Percentiles rank a stretch among this genome's conserved stretches.
These are phyloP conservation scores for Sinotaia quadrata DNA, from an alignment of 2,888 invertebrate genomes.

Conservation along the genomic window DNA sequence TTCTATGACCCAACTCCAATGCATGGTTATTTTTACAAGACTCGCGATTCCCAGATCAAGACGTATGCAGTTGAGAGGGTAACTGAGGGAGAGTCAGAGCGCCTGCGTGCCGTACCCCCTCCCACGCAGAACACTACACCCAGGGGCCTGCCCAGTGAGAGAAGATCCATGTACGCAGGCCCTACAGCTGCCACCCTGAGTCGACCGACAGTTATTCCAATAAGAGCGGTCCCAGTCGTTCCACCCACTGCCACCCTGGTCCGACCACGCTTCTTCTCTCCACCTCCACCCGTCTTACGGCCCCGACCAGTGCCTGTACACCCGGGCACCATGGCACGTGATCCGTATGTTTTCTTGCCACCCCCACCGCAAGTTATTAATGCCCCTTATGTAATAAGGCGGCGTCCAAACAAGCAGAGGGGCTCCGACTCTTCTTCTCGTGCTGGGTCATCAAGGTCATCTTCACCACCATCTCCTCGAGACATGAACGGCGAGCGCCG, in stretches of 20 bases:
- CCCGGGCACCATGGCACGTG: constrained; percentile 30
- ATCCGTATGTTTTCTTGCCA: constrained; percentile 35
- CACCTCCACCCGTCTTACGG: constrained; percentile 53
- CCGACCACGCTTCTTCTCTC: constrained; percentile 59
- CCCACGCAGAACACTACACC: constrained; percentile 27
- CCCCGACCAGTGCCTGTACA: constrained; percentile 42
- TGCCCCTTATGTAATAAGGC: constrained; percentile 31
- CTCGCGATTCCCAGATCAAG: constrained; percentile 54
- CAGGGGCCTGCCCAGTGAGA: constrained; percentile 9
- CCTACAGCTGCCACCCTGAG: constrained; percentile 17
- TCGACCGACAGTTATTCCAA: constrained; percentile 18
- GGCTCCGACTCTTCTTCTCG: constrained; percentile 34
- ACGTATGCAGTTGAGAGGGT: constrained; percentile 58
- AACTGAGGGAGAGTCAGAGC: constrained; percentile 30
- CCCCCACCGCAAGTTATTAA: constrained; percentile 36
- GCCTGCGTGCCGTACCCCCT: constrained; percentile 19
- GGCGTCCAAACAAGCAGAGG: constrained; percentile 27
- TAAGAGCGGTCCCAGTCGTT: constrained; percentile 16
- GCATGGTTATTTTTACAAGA: constrained; percentile 66
- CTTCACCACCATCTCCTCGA: constrained; percentile 34
- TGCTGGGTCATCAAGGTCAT: constrained; percentile 40
- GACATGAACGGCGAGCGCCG: constrained; percentile 28
- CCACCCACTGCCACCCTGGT: constrained; percentile 28
- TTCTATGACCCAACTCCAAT: constrained; percentile 62
- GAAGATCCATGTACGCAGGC: not conserved